phyloP scores from a whole-genome alignment of 2,113 vertebrate genomes.

The Heterotis niloticus region DNA sequence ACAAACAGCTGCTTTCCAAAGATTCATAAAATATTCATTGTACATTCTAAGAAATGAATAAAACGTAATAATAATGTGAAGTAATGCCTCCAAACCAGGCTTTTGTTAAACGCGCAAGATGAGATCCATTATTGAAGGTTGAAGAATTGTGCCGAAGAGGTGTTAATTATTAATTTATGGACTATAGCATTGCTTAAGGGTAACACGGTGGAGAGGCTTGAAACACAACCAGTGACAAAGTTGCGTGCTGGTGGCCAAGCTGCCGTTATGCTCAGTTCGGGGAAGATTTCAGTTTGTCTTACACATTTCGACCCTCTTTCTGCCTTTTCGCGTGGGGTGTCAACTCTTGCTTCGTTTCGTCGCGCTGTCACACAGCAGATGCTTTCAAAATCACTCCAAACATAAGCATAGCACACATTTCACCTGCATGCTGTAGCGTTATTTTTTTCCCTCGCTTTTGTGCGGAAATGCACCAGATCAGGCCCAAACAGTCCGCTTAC shows the following conservation, averaged over 20 bases:
- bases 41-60: slow-evolving; percentile 24
- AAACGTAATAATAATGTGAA: slow-evolving; percentile 20
- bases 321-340: neutral
- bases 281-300: neutral
- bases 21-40: slow-evolving; percentile 32
- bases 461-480: too few relatives aligned
- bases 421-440: neutral
- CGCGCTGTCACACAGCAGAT: neutral
- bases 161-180: slow-evolving; percentile 22
- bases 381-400: neutral
- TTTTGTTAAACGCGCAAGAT: neutral
- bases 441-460: too few relatives aligned
- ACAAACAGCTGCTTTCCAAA: slow-evolving; percentile 29
- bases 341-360: neutral
- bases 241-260: neutral
- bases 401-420: neutral
- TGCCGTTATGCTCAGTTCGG: neutral
- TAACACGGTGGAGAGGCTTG: neutral
- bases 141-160: slow-evolving; percentile 13
- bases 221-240: neutral
- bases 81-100: neutral
- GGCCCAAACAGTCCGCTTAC: neutral
- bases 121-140: slow-evolving; percentile 15
- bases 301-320: neutral
- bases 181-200: neutral